Percentiles rank a stretch among this genome's conserved stretches.
Conservation (phyloP, 1,140 invertebrate species). For the Euglossa dilemma region DNA sequence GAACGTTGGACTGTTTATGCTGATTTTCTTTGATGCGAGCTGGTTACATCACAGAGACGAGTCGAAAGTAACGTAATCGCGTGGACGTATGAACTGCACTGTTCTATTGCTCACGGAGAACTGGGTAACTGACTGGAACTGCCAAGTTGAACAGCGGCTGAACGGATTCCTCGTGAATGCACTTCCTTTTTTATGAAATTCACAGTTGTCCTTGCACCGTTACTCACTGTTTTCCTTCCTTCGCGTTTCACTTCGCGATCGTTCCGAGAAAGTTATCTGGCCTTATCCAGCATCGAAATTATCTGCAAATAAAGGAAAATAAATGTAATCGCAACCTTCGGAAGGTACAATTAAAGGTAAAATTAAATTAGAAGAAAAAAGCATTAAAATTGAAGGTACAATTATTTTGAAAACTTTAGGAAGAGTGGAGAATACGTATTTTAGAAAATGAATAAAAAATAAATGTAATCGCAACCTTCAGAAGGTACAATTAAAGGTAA, state of each 20-base stretch:
- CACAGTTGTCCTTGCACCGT: conserved; percentile 2
- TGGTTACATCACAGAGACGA: neutral
- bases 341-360: no score
- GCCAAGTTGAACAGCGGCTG: neutral
- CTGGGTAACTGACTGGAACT: conserved; percentile 29
- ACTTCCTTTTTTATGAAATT: conserved; percentile 33
- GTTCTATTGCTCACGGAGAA: conserved; percentile 29
- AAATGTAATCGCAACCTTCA: neutral
- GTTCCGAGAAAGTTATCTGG: neutral
- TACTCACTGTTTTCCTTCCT: neutral
- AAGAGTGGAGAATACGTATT: no score
- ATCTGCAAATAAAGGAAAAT: conserved; percentile 1
- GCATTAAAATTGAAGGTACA: no score
- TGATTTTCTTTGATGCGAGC: no score
- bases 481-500: no score
- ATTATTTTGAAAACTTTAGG: no score
- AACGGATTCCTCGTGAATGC: conserved; percentile 15
- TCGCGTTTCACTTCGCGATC: neutral
- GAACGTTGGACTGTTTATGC: no score
- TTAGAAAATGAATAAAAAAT: no score
- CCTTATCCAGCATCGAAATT: no score
- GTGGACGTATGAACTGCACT: conserved; percentile 17
- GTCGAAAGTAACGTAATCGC: conserved; percentile 8
- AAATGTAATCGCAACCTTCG: neutral
- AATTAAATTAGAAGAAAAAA: no score